These are phyloP conservation scores for Pteropus rufus DNA, from an alignment of 2,797 vertebrate genomes.

Conservation along the genomic window DNA sequence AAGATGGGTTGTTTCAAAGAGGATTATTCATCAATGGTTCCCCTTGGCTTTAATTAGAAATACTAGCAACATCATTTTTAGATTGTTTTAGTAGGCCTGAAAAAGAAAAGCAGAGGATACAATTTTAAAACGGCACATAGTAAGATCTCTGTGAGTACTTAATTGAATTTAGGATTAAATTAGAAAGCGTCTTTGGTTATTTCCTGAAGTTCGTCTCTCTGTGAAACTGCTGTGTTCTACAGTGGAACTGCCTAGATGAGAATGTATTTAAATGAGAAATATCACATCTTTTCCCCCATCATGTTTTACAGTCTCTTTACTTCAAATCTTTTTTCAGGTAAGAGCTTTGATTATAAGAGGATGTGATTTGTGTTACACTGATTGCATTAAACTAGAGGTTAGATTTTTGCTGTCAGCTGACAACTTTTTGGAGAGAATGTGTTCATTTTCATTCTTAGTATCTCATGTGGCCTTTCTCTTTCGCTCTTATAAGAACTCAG, in stretches of 20 bases:
- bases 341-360: not conserved
- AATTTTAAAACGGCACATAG: not conserved
- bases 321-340: not conserved
- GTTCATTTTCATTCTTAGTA: not conserved
- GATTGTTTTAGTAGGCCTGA: not conserved
- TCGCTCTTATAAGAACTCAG: not conserved
- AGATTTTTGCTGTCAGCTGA: not conserved
- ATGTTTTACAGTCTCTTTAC: not conserved
- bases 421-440: not conserved
- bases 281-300: not conserved
- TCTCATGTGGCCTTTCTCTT: not conserved
- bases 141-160: not conserved
- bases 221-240: not conserved
- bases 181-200: not conserved
- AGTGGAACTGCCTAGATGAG: not conserved
- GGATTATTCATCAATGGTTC: slow-evolving; percentile 37
- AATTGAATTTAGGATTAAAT: not conserved
- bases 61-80: not conserved
- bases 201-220: not conserved
- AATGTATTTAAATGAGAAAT: not conserved
- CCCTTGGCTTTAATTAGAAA: slow-evolving; percentile 64
- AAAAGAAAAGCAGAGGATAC: not conserved
- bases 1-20: slow-evolving; percentile 56
- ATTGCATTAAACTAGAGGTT: not conserved
- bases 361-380: not conserved